Evolutionary conservation across 2,888 invertebrate species (phyloP), one percentile per base, ranked within the genome.

Genomic region (Elegia similella): DNA sequence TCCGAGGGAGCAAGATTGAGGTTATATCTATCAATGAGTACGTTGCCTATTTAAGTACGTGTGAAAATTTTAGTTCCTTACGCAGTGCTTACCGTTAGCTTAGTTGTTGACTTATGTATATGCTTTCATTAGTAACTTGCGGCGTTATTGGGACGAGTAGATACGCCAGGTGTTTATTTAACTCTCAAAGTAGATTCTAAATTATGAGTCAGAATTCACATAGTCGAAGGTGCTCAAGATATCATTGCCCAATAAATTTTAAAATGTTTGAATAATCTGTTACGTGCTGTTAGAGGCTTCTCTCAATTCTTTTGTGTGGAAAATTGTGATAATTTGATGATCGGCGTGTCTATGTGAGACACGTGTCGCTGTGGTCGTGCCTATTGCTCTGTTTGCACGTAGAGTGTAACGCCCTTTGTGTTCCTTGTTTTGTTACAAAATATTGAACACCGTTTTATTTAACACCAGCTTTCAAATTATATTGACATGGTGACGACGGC

Each of bases 401-500:
- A 71, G 88, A 87, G 90, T 84, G 89, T 88, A 90, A 88, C 80
- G 89, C 87, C 85, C 90, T 91, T 88, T 88, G 86, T 88, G 76
- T 89, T 84, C 84, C 88, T 85, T 88, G 88, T 89, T 88, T 88
- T 89, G 89, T 90, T 86, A 90, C 89, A 89, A 90, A 89, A 91
- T 89, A 90, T 90, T 88, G 88, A 87, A 87, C 87, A 87, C 89
- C 85, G 90, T 89, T 90, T 88, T 88, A 86, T 89, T 91, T 90
- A 91, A 87, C 90, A 89, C 88, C 69, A 78, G 78, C 82, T 75
- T 81, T 82, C 89, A 88, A 91, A 90, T 89, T 88, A 80, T 81
- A 82, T 85, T 84, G 82, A 85, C 87, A 81, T 78, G 56, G 82
- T 79, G 80, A 78, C 79, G 82, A 84, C 82, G 78, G 73, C 69